phyloP scores from a whole-genome alignment of 2,113 vertebrate species.

The Piprites chloris region DNA sequence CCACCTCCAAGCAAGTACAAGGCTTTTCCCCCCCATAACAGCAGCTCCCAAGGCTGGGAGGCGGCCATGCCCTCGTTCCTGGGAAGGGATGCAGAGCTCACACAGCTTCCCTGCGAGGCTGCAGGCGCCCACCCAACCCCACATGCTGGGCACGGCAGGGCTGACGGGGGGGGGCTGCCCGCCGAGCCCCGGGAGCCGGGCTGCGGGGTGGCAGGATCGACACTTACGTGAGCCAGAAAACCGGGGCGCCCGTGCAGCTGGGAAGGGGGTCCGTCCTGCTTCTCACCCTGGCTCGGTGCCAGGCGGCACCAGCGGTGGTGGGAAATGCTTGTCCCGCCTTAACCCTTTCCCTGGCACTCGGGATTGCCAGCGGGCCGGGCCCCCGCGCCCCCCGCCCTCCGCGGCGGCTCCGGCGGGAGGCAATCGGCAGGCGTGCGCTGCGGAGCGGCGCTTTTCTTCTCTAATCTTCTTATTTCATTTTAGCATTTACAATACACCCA shows the following conservation, averaged over 20 bases:
- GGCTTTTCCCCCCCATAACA: background rate
- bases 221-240: background rate
- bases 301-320: accelerated
- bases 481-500: constrained; percentile 64
- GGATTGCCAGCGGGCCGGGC: background rate
- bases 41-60: background rate
- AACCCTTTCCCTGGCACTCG: background rate
- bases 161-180: background rate
- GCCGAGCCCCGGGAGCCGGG: accelerated
- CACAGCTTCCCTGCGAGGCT: background rate
- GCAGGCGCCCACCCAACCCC: background rate
- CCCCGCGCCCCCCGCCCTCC: background rate
- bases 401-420: background rate
- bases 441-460: constrained; percentile 46
- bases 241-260: accelerated
- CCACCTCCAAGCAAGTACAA: background rate
- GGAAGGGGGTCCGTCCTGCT: background rate
- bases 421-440: background rate
- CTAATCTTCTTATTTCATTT: constrained; percentile 71
- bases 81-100: background rate
- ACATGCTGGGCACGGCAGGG: accelerated
- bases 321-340: background rate
- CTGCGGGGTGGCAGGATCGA: background rate
- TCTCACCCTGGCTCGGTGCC: background rate
- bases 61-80: accelerated